These are phyloP conservation scores for Petrocephalus microphthalmus DNA, from an alignment of 2,113 vertebrate genomes.

Conservation along the genomic window DNA sequence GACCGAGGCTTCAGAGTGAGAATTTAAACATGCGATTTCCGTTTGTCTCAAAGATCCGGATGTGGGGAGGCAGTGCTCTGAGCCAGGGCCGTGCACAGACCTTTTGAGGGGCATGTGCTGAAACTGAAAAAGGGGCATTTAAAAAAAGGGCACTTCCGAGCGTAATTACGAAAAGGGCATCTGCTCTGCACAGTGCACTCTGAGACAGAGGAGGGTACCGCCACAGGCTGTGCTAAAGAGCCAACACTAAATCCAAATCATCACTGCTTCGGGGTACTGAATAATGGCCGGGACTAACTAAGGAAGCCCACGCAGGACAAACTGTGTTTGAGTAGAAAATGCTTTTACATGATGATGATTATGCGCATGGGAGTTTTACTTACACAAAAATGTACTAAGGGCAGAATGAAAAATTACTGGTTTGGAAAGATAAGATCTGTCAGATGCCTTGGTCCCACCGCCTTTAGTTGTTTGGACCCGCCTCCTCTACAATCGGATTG, in stretches of 20 bases:
- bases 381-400: too few relatives aligned
- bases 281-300: background rate
- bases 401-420: too few relatives aligned
- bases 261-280: background rate
- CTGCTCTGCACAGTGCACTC: background rate
- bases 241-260: background rate
- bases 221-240: background rate
- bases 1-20: conserved; percentile 8
- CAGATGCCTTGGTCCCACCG: too few relatives aligned
- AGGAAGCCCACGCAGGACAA: background rate
- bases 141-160: too few relatives aligned
- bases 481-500: too few relatives aligned
- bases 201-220: background rate
- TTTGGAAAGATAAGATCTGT: too few relatives aligned
- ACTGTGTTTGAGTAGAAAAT: background rate
- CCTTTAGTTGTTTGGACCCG: too few relatives aligned
- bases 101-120: too few relatives aligned
- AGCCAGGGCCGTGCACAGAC: too few relatives aligned
- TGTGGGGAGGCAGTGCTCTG: background rate
- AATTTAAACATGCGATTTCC: conserved; percentile 34
- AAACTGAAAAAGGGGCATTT: too few relatives aligned
- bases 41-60: conserved; percentile 8
- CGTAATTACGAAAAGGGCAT: too few relatives aligned
- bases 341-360: background rate
- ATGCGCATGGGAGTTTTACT: too few relatives aligned